Percentiles rank a stretch among this genome's conserved stretches.
Conservation (phyloP, 2,113 vertebrate genomes). For the Malurus elegans region DNA sequence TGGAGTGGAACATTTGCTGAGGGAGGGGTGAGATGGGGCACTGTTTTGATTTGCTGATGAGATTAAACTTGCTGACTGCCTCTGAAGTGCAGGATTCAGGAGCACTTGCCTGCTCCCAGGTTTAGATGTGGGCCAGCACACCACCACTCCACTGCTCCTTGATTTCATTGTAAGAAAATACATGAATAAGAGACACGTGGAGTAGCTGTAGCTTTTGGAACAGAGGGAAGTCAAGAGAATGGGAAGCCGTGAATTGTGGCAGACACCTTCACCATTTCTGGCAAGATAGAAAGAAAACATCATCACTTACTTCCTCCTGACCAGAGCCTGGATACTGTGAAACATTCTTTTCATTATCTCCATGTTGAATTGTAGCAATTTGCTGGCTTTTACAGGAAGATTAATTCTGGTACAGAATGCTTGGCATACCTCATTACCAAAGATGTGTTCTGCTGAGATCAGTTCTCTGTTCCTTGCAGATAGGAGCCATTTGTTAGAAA, state of each 20-base stretch:
- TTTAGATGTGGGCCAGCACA: neutral
- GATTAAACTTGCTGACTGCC: neutral
- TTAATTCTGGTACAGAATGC: neutral
- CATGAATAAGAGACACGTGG: neutral
- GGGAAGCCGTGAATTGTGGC: neutral
- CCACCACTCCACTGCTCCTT: neutral
- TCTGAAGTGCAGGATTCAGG: neutral
- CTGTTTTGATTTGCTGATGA: neutral
- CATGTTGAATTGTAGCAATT: neutral
- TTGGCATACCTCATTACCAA: constrained; percentile 17
- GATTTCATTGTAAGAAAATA: neutral
- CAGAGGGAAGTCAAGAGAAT: neutral
- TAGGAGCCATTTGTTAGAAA: constrained; percentile 6
- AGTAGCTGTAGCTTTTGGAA: neutral
- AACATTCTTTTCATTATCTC: neutral
- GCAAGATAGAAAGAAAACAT: neutral
- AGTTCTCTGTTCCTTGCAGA: constrained; percentile 1
- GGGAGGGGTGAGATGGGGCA: neutral
- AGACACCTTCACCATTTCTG: neutral
- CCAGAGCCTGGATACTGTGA: neutral
- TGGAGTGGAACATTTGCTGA: neutral
- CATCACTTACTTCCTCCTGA: neutral
- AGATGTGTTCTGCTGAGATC: constrained; percentile 9
- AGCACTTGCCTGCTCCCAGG: neutral
- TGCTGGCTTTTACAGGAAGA: constrained; percentile 1